Base-by-base conservation (phyloP, 2,888 invertebrate species). In the Furcula furcula region DNA sequence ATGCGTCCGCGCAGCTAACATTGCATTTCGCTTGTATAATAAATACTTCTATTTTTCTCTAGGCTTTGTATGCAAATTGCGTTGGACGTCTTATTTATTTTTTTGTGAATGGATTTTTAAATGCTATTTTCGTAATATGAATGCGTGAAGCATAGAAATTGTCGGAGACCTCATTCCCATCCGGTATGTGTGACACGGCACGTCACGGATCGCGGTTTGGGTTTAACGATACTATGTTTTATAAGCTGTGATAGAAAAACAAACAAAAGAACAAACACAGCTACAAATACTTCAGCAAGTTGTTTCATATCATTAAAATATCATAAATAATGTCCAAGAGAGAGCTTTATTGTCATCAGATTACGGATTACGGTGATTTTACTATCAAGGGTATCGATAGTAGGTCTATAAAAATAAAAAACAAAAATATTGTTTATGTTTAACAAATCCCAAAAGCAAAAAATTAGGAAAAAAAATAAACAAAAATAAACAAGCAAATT, bases 21-120 rank as follows among this genome's bases (percentile, higher is more conserved):
- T n/a, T 51, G 46, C 57, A 50, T 49, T 49, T 53, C 31, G 45
- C 53, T 57, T 63, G 65, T 65, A 57, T 67, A 71, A 75, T 74
- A 74, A 76, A 74, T 70, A 65, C 66, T 55, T 60, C 56, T 62
- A 63, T 68, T 72, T n/a, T 69, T 68, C 66, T 58, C 61, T 53
- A 27, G 49, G 58, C 72, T 76, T 78, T 76, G 77, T 77, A 76
- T 76, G 76, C 69, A 71, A 68, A 77, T 76, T 61, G 49, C 48
- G 46, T 48, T 55, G 35, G 28, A 36, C 42, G 57, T 57, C 46
- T 62, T 62, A 61, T 64, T 65, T 65, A 60, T 64, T 53, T n/a
- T n/a, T n/a, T 58, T 51, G 31, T 30, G 23, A 38, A 44, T 45
- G 34, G 33, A 33, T 46, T 56, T 53, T 46, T 14, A 15, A 27